Conservation (phyloP, 2,113 vertebrate genomes). For the Todiramphus chloris region DNA sequence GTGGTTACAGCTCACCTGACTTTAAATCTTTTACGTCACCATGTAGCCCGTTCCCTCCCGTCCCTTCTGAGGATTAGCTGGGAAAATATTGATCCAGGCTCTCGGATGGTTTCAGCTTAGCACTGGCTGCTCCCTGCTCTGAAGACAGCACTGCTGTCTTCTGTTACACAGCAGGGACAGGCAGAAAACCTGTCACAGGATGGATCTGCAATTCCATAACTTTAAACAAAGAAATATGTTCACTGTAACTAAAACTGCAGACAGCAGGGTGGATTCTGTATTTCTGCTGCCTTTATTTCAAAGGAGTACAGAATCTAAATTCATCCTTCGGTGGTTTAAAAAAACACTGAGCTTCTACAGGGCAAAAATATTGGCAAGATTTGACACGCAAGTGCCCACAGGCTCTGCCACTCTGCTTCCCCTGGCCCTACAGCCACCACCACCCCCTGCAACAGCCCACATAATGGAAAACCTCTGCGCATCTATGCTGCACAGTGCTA, state of each 20-base stretch:
- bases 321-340: not conserved
- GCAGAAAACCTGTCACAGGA: not conserved
- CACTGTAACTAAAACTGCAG: not conserved
- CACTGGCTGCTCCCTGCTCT: not conserved
- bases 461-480: not conserved
- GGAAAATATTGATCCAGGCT: not conserved
- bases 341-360: not conserved
- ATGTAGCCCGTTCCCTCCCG: not conserved
- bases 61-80: not conserved
- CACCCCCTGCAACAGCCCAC: not conserved
- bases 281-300: not conserved
- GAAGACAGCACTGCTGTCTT: not conserved
- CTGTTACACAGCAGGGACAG: not conserved
- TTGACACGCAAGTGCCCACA: not conserved
- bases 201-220: not conserved
- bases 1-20: not conserved
- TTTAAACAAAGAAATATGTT: not conserved
- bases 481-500: not conserved
- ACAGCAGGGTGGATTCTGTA: not conserved
- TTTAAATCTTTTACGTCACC: not conserved
- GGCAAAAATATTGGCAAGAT: not conserved
- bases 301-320: not conserved
- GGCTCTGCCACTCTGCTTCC: not conserved
- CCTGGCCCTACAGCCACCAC: not conserved
- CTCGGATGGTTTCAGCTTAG: not conserved